These are phyloP conservation scores for Sclerurus mexicanus DNA, from an alignment of 2,113 vertebrate genomes.

Conservation along the genomic window DNA sequence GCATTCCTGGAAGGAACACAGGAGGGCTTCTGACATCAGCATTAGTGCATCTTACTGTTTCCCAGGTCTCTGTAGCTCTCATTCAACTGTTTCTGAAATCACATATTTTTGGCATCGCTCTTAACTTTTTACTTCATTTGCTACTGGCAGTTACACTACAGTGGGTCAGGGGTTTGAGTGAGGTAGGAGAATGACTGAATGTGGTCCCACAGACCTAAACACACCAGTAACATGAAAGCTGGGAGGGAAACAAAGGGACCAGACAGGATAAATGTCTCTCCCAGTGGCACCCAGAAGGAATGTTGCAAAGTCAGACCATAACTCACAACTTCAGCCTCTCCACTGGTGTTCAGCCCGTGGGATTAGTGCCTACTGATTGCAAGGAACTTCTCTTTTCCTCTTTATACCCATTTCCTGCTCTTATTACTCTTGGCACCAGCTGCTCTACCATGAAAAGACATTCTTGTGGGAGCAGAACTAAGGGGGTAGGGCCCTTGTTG, in stretches of 20 bases:
- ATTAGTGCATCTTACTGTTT: not conserved
- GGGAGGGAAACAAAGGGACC: not conserved
- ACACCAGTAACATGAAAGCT: not conserved
- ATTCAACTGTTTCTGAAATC: not conserved
- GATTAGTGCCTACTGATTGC: not conserved
- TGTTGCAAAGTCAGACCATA: rapidly evolving
- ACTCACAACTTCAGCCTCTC: not conserved
- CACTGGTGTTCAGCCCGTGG: rapidly evolving
- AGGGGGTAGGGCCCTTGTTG: not conserved
- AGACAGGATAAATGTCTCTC: not conserved
- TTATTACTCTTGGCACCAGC: constrained; percentile 16
- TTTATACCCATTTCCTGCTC: not conserved
- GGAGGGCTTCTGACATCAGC: not conserved
- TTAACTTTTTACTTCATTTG: not conserved
- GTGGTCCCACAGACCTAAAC: not conserved
- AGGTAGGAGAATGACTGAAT: not conserved
- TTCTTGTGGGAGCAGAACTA: not conserved
- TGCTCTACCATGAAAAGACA: not conserved
- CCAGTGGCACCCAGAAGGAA: not conserved
- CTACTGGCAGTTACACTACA: not conserved
- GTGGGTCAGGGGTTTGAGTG: not conserved
- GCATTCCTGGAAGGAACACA: not conserved
- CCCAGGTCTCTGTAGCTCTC: not conserved
- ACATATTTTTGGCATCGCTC: not conserved
- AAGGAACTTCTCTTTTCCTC: not conserved